A percentile compares a stretch with the other conserved stretches of the same genome.
phyloP scores from a whole-genome alignment of 2,113 vertebrate species.

The Calonectris borealis region DNA sequence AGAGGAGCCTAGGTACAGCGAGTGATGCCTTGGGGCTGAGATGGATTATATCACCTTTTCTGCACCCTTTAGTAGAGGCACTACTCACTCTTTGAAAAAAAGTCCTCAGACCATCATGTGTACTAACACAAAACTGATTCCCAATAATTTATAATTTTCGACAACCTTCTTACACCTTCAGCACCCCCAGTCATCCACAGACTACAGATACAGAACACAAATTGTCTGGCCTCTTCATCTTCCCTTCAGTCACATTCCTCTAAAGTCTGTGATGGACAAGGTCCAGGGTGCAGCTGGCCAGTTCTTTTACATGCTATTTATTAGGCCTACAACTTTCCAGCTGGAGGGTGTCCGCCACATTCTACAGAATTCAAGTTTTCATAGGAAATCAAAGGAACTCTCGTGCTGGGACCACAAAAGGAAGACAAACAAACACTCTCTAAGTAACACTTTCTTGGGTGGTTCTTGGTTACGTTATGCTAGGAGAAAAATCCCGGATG shows the following conservation, averaged over 20 bases:
- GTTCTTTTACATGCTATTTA: not conserved
- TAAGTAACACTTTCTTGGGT: not conserved
- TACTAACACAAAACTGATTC: not conserved
- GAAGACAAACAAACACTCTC: not conserved
- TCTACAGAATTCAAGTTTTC: not conserved
- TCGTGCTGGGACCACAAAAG: not conserved
- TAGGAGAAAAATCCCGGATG: not conserved
- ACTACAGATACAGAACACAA: not conserved
- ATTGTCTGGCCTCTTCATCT: not conserved
- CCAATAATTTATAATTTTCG: not conserved
- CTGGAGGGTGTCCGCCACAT: not conserved
- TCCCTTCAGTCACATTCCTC: not conserved
- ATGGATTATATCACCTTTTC: not conserved
- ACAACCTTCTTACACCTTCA: not conserved
- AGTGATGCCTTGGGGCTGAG: not conserved
- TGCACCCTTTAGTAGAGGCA: not conserved
- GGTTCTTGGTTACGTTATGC: not conserved
- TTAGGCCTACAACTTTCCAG: not conserved
- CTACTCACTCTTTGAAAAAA: not conserved
- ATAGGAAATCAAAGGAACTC: not conserved
- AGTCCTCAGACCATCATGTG: not conserved
- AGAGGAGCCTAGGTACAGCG: not conserved
- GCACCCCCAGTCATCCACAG: not conserved
- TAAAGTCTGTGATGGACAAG: not conserved
- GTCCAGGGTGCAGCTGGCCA: not conserved